A percentile compares a stretch with the other conserved stretches of the same genome.
Evolutionary conservation across 2,113 vertebrate genomes (phyloP).

Genomic region (Petrocephalus microphthalmus): DNA sequence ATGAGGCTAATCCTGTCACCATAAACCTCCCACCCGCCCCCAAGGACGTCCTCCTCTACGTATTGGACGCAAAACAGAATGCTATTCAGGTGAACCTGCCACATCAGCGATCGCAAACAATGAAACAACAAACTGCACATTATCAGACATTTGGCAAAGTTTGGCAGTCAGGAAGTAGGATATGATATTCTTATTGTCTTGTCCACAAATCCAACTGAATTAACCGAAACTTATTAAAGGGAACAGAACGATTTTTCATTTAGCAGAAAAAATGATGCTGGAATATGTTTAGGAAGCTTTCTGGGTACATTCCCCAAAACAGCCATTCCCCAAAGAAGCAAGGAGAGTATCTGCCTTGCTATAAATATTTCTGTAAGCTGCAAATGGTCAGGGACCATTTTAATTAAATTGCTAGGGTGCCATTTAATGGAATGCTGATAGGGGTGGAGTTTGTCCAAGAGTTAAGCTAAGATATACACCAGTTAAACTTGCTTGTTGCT

Average conservation of each 20-base stretch:
- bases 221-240: conserved; percentile 4
- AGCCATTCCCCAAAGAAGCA: background rate
- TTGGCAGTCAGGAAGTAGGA: background rate
- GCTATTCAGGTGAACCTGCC: background rate
- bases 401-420: background rate
- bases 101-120: background rate
- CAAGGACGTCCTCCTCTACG: background rate
- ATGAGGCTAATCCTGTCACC: background rate
- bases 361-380: background rate
- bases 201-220: background rate
- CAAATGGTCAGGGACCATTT: background rate
- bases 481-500: background rate
- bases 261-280: background rate
- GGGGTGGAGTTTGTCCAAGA: background rate
- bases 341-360: background rate
- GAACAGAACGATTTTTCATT: conserved; percentile 5
- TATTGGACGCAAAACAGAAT: background rate
- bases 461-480: background rate
- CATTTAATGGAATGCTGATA: background rate
- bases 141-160: background rate
- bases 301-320: background rate
- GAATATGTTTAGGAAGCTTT: conserved; percentile 6
- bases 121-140: background rate
- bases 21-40: too few relatives aligned
- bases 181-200: background rate